Evolutionary conservation across 1,140 invertebrate species (phyloP).

Genomic region (Megathymus violae): DNA sequence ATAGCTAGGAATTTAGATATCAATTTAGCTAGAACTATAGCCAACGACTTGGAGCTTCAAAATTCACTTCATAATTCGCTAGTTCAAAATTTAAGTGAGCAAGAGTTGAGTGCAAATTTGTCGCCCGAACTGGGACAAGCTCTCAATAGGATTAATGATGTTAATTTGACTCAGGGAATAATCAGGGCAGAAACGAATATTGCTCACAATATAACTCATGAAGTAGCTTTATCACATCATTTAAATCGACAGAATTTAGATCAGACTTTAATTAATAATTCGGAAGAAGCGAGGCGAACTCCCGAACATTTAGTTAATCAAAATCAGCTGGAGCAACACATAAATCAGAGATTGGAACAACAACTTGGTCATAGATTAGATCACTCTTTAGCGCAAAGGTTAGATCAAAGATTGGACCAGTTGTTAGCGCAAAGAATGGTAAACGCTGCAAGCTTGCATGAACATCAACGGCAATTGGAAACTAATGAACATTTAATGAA

Average conservation of each 20-base stretch:
- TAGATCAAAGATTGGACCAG: conserved; percentile 48
- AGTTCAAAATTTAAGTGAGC: conserved; percentile 58
- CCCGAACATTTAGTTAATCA: conserved; percentile 49
- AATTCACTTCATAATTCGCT: conserved; percentile 51
- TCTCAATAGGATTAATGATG: conserved; percentile 49
- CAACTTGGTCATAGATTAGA: conserved; percentile 49
- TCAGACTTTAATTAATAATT: conserved; percentile 47
- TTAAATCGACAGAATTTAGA: conserved; percentile 57
- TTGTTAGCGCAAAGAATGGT: conserved; percentile 52
- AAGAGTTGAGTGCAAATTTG: conserved; percentile 47
- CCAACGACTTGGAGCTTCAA: conserved; percentile 66
- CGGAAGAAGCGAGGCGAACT: conserved; percentile 49
- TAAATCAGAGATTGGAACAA: conserved; percentile 54
- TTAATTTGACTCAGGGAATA: conserved; percentile 46
- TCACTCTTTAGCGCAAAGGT: conserved; percentile 46
- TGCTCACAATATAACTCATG: conserved; percentile 54
- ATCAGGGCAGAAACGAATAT: conserved; percentile 41
- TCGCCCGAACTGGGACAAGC: conserved; percentile 43
- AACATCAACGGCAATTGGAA: conserved; percentile 47
- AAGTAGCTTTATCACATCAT: conserved; percentile 59
- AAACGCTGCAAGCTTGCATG: conserved; percentile 41
- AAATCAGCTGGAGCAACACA: conserved; percentile 55
- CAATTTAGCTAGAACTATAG: conserved; percentile 47
- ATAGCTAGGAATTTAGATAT: conserved; percentile 59
- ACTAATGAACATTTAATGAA: conserved; percentile 56